A percentile compares a stretch with the other conserved stretches of the same genome.
phyloP scores from a whole-genome alignment of 2,113 vertebrate species.

The Calidris pygmaea region DNA sequence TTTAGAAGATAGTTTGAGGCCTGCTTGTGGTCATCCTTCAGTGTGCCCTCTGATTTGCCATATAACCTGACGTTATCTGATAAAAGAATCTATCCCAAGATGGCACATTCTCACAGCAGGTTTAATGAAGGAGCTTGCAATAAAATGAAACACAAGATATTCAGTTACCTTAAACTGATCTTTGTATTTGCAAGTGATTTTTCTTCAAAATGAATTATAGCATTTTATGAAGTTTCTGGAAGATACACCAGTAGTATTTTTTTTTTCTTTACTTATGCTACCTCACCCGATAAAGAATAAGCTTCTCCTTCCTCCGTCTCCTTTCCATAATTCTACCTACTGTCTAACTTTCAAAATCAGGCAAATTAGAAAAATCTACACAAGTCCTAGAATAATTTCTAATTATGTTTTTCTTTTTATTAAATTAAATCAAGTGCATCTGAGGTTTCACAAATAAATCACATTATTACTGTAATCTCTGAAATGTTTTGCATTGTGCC shows the following conservation, averaged over 20 bases:
- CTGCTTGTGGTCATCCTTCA: neutral
- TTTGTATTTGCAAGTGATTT: neutral
- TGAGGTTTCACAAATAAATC: neutral
- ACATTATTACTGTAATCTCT: neutral
- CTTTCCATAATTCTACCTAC: neutral
- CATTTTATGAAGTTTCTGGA: neutral
- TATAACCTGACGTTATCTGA: neutral
- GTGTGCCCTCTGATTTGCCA: neutral
- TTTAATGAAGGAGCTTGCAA: neutral
- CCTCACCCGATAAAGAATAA: neutral
- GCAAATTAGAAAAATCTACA: neutral
- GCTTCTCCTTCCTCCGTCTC: neutral
- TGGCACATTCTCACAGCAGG: neutral
- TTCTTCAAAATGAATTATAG: neutral
- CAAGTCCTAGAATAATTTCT: neutral
- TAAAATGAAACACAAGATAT: neutral
- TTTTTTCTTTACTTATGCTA: neutral
- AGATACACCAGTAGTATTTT: neutral
- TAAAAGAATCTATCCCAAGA: neutral
- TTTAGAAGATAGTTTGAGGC: neutral
- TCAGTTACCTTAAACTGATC: neutral
- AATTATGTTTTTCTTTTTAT: neutral
- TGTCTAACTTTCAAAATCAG: neutral
- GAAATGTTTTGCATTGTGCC: neutral
- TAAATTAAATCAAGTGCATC: neutral